These are phyloP conservation scores for Chroicocephalus ridibundus DNA, from an alignment of 2,113 vertebrate species.

Conservation along the genomic window DNA sequence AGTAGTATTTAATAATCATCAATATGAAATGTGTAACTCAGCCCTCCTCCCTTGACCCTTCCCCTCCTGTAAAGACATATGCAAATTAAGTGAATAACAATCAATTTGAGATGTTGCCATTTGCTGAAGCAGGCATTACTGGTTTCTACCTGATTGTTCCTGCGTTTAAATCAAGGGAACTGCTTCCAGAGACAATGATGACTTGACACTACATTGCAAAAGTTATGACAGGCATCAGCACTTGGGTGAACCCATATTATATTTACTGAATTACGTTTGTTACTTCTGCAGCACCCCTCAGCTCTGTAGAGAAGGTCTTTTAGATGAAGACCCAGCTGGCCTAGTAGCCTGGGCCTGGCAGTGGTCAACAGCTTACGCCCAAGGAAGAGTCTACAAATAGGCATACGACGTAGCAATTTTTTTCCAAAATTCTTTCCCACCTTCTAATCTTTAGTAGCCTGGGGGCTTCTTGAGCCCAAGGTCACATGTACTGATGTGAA, in stretches of 20 bases:
- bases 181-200: neutral
- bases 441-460: neutral
- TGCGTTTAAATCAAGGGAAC: neutral
- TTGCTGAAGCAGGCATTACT: conserved; percentile 48
- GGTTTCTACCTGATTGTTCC: neutral
- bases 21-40: neutral
- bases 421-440: neutral
- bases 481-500: rapidly evolving
- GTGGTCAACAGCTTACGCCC: neutral
- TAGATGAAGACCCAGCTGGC: neutral
- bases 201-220: neutral
- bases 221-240: neutral
- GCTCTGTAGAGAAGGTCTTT: neutral
- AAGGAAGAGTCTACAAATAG: neutral
- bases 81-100: conserved; percentile 37
- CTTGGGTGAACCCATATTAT: neutral
- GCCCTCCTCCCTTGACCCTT: conserved; percentile 18
- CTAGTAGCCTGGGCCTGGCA: neutral
- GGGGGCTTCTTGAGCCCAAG: neutral
- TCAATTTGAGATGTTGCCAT: neutral
- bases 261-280: neutral
- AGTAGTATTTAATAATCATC: conserved; percentile 20
- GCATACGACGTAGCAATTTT: rapidly evolving
- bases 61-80: conserved; percentile 31
- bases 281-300: neutral